Base-by-base conservation (phyloP, 2,888 invertebrate genomes). In the Nyleta sp. region DNA sequence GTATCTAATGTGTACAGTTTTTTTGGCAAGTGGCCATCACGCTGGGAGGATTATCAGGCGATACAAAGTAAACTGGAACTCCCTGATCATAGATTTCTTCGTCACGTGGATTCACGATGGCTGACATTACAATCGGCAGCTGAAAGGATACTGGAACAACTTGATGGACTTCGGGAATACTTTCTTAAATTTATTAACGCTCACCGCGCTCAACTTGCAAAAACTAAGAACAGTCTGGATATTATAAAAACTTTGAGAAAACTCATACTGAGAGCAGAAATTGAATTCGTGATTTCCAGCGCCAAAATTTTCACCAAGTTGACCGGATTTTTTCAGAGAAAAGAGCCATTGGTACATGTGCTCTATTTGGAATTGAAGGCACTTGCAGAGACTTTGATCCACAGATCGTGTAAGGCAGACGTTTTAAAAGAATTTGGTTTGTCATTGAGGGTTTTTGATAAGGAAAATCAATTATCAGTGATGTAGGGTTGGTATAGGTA, bases 321-420 rank as follows among this genome's bases (percentile, higher is more conserved):
- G 33, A 72, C 76, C 2, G 20, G 33, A 3, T 24, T 62, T 11
- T 70, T 78, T 70, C 75, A 78, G 33, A 53, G 40, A 22, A 53
- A 74, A 10, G 71, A 80, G 28, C 78, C 80, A 6, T 24, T 80
- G 1, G 65, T 80, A 48, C 73, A 78, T 40, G 2, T 78, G 6
- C 24, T 80, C 15, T 72, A 78, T 57, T 2, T 35, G 8, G 57
- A 59, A 17, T 18, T 65, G 6, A 73, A 52, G 6, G 33, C 28
- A 18, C n/a, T 72, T 7, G 48, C 20, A 10, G 28, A 46, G 28
- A 62, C 13, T 38, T 11, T 72, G 11, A 62, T 64, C 11, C 18
- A 13, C 6, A 40, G 52, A 53, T 17, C 33, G 7, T 52, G 60
- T 15, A 71, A 48, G 24, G 10, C 22, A 17, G 15, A 40, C 11